Evolutionary conservation across 2,113 vertebrate species (phyloP).

Genomic region (Corydoras maculifer): DNA sequence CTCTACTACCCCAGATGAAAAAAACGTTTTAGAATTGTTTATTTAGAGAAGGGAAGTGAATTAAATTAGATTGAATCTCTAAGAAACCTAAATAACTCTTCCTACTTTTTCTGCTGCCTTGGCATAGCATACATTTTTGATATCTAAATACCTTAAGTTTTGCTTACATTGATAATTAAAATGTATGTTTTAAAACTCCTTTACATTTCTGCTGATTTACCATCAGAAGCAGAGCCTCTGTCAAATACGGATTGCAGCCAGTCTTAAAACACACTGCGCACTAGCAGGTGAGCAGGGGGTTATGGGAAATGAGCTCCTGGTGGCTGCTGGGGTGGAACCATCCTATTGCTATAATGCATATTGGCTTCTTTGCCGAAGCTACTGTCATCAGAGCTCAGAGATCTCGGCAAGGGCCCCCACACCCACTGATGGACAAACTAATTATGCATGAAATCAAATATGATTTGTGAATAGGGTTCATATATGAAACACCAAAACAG

Average conservation of each 20-base stretch:
- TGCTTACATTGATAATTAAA: conserved; percentile 97
- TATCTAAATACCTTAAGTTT: conserved; percentile 97
- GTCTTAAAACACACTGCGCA: conserved; percentile 19
- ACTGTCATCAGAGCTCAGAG: conserved; percentile 35
- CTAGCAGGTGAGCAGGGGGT: conserved; percentile 3
- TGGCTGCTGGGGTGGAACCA: conserved; percentile 39
- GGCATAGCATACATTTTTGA: conserved; percentile 76
- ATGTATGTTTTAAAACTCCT: conserved; percentile 96
- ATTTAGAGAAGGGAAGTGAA: conserved; percentile 86
- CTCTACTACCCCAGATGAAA: conserved; percentile 90
- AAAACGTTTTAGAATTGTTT: conserved; percentile 89
- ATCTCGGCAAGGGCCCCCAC: conserved; percentile 43
- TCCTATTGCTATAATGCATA: conserved; percentile 49
- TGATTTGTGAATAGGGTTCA: conserved; percentile 59
- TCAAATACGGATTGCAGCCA: conserved; percentile 53
- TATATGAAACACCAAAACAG: conserved; percentile 38
- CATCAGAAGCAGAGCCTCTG: conserved; percentile 76
- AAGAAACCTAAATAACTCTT: conserved; percentile 79
- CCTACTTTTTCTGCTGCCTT: conserved; percentile 84
- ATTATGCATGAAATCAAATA: conserved; percentile 73
- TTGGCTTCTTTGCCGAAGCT: conserved; percentile 43
- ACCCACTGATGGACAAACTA: conserved; percentile 59
- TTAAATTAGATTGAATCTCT: conserved; percentile 87
- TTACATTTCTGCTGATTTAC: conserved; percentile 81
- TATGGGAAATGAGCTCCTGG: conserved; percentile 34